Conservation (phyloP, 2,113 vertebrate species). For the Piaya cayana region DNA sequence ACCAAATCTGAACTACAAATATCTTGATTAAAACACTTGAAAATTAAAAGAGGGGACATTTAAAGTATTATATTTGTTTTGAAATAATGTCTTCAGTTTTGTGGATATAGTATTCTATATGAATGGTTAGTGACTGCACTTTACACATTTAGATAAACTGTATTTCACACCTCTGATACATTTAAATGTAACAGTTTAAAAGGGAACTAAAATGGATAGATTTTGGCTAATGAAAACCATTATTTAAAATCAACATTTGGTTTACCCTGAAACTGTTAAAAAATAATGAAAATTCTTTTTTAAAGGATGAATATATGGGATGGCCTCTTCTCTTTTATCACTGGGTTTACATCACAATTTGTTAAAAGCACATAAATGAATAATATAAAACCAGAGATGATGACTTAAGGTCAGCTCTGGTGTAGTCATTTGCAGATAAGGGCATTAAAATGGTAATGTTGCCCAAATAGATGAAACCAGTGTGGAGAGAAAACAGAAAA, state of each 20-base stretch:
- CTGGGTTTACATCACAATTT: background rate
- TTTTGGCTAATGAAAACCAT: conserved; percentile 2
- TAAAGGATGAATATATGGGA: background rate
- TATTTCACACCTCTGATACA: conserved; percentile 47
- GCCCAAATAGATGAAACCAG: background rate
- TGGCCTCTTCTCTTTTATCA: background rate
- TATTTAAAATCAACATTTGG: background rate
- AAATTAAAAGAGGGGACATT: conserved; percentile 12
- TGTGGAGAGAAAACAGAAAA: background rate
- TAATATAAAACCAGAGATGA: background rate
- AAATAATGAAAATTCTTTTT: background rate
- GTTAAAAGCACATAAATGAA: background rate
- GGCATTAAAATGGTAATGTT: background rate
- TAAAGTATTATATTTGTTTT: conserved; percentile 33
- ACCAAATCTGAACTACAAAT: conserved; percentile 46
- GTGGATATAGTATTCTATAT: conserved; percentile 14
- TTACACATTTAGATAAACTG: conserved; percentile 45
- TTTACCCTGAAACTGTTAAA: background rate
- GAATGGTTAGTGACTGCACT: conserved; percentile 41
- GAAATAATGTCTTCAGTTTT: conserved; percentile 41
- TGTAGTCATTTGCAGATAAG: background rate
- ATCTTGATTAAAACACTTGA: conserved; percentile 27
- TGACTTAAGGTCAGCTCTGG: background rate
- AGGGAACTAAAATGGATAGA: conserved; percentile 34
- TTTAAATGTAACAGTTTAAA: conserved; percentile 22